A percentile compares a stretch with the other conserved stretches of the same genome.
phyloP scores from a whole-genome alignment of 1,140 invertebrate genomes.

The Holotrichia oblita region DNA sequence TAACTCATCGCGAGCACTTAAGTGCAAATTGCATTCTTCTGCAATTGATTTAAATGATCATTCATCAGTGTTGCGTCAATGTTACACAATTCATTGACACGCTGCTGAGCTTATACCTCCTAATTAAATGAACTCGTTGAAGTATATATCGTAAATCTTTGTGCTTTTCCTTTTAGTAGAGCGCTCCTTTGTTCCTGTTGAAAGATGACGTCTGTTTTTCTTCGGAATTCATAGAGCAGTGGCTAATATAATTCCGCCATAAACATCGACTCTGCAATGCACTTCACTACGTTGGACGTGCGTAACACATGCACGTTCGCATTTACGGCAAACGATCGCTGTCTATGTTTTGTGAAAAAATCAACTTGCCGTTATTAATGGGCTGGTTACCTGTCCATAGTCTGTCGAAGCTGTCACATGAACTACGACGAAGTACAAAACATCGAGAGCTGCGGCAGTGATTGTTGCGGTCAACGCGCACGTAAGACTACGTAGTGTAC shows the following conservation, averaged over 20 bases:
- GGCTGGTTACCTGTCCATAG: too few species aligned
- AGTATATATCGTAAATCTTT: neutral
- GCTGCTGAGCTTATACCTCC: neutral
- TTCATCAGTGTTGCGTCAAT: neutral
- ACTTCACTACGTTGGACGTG: too few species aligned
- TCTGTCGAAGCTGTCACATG: too few species aligned
- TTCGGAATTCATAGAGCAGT: too few species aligned
- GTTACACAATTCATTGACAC: conserved; percentile 3
- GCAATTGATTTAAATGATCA: neutral
- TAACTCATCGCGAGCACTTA: neutral
- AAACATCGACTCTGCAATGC: too few species aligned
- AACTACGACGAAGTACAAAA: too few species aligned
- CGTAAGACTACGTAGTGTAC: too few species aligned
- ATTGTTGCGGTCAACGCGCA: too few species aligned
- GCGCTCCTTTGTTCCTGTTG: conserved; percentile 12
- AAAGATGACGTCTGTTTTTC: too few species aligned
- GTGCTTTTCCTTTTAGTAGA: neutral
- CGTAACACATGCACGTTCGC: too few species aligned
- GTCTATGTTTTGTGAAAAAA: neutral
- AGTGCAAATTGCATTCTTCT: neutral
- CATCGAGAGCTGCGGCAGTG: too few species aligned
- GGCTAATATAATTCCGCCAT: too few species aligned
- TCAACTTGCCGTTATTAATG: conserved; percentile 7
- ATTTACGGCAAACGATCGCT: neutral
- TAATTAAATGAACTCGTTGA: conserved; percentile 14